Evolutionary conservation across 2,888 invertebrate species (phyloP).

Genomic region (Aradus depressus): DNA sequence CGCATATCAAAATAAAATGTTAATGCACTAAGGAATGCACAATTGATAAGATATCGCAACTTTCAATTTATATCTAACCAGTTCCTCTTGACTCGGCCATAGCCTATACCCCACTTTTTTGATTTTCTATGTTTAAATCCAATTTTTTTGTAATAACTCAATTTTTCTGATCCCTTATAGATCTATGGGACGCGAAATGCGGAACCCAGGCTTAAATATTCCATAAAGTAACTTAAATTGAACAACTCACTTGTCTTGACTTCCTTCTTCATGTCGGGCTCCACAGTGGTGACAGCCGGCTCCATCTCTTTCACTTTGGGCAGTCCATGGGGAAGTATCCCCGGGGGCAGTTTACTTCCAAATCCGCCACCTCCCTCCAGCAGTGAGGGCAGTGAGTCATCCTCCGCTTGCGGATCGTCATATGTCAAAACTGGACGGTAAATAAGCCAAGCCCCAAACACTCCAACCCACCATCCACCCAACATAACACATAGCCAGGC

Average conservation of each 20-base stretch:
- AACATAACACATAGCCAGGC: too few relatives aligned
- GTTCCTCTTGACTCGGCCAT: too few relatives aligned
- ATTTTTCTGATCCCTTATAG: too few relatives aligned
- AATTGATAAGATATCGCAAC: too few relatives aligned
- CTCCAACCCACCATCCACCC: too few relatives aligned
- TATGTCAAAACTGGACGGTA: conserved; percentile 85
- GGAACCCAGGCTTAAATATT: background rate
- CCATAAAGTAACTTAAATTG: background rate
- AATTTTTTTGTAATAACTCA: too few relatives aligned
- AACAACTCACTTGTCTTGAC: conserved; percentile 35
- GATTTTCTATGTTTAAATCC: too few relatives aligned
- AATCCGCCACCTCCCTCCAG: conserved; percentile 47
- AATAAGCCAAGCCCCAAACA: conserved; percentile 30
- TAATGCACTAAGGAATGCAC: too few relatives aligned
- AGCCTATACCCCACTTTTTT: too few relatives aligned
- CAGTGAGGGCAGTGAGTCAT: conserved; percentile 68
- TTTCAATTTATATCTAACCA: too few relatives aligned
- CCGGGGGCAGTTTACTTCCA: conserved; percentile 81
- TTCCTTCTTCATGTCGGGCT: conserved; percentile 55
- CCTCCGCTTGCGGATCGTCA: conserved; percentile 91
- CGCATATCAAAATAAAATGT: too few relatives aligned
- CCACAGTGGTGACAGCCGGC: conserved; percentile 75
- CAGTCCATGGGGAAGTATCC: conserved; percentile 82
- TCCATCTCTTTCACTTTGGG: conserved; percentile 93
- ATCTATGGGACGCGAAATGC: too few relatives aligned